Evolutionary conservation across 1,140 invertebrate species (phyloP).

Genomic region (Philopotamus ludificatus): DNA sequence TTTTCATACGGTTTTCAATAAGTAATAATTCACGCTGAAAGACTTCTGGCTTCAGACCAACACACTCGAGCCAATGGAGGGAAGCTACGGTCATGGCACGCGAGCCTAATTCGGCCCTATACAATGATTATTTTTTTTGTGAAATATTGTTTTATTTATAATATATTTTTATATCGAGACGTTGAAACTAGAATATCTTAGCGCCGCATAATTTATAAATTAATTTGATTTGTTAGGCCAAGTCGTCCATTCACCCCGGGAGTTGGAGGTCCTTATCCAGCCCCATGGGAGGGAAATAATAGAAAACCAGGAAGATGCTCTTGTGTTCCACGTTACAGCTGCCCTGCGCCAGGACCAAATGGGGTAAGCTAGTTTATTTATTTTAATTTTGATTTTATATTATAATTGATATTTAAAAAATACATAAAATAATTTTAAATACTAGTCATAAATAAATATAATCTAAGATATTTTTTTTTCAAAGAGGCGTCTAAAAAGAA

Average conservation of each 20-base stretch:
- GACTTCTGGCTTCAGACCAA: slow-evolving; percentile 27
- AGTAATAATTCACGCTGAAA: slow-evolving; percentile 33
- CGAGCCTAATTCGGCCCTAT: neutral
- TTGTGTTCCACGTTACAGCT: slow-evolving; percentile 30
- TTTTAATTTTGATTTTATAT: no score
- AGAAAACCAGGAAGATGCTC: slow-evolving; percentile 26
- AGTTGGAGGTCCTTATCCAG: slow-evolving; percentile 24
- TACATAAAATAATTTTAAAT: slow-evolving; percentile 3
- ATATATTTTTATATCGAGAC: no score
- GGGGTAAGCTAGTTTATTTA: no score
- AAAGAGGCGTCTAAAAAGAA: no score
- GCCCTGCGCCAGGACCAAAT: slow-evolving; percentile 23
- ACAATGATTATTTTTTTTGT: no score
- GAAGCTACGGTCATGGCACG: neutral
- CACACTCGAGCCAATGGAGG: slow-evolving; percentile 14
- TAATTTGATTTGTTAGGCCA: no score
- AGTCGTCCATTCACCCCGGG: slow-evolving; percentile 22
- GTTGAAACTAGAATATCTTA: no score
- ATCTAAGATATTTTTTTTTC: neutral
- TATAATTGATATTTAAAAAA: no score
- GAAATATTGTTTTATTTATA: no score
- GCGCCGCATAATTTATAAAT: no score
- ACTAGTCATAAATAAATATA: slow-evolving; percentile 1
- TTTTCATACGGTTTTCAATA: slow-evolving; percentile 34
- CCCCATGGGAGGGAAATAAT: slow-evolving; percentile 12